Base-by-base conservation (phyloP, 2,113 vertebrate species). In the Triplophysa dalaica region DNA sequence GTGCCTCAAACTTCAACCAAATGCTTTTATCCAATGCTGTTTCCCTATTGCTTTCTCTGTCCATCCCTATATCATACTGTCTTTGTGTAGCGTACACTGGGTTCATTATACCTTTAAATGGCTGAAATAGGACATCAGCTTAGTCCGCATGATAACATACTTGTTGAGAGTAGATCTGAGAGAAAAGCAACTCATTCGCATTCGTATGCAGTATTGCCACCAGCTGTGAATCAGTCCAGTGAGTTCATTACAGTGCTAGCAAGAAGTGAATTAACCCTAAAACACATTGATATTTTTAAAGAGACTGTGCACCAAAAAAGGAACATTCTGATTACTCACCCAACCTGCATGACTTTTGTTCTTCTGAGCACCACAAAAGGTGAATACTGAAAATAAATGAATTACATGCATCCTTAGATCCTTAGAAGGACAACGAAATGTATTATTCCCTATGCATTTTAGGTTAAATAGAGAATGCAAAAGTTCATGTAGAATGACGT, bases 151-250 rank as follows among this genome's bases (percentile, higher is more conserved):
- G 56, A 48, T 29, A 64, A 21, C 43, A 3, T 29, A 33, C 21
- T 75, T 75, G 73, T 62, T 75, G 19, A 50, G 21, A 29, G 38
- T 22, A 50, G 41, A 75, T 75, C 73, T 29, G 43, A 50, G 73
- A 52, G 56, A 38, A 74, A 61, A 74, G 38, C 70, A 74, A 24
- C 29, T 21, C 54, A 74, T 74, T 33, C 54, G 54, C 54, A 74
- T 74, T 33, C 54, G 33, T 73, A 43, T 60, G 4, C 50, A 43
- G 54, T 60, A 61, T 62, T 7, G 21, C 38, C 58, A 75, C 60
- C 73, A 63, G 73, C 60, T 62, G n/a, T 29, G 58, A 75, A 63
- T 29, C 41, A 50, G 73, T 29, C 41, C 56, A 60, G 3, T 63
- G 43, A 63, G 58, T 21, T 75, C 9, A 48, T 24, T 24, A 22